phyloP scores from a whole-genome alignment of 1,140 invertebrate species.

The Carposina sasakii region DNA sequence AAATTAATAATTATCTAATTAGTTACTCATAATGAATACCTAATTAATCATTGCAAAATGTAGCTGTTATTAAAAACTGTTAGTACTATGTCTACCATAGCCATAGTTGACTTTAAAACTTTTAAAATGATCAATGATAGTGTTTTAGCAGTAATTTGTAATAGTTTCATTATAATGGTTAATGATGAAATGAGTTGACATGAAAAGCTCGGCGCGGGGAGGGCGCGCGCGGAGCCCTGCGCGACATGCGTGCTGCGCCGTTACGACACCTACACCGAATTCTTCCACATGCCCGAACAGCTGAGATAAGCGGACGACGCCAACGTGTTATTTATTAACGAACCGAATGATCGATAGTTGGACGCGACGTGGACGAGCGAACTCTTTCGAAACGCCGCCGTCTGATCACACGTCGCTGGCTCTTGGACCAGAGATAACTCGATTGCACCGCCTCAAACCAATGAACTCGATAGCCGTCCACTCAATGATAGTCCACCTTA shows the following conservation, averaged over 20 bases:
- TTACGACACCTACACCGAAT: conserved; percentile 71
- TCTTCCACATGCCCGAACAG: conserved; percentile 70
- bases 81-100: too few species aligned
- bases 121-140: neutral
- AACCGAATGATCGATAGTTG: conserved; percentile 71
- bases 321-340: conserved; percentile 71
- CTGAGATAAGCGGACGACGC: conserved; percentile 63
- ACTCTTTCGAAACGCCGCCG: conserved; percentile 56
- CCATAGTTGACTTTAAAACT: neutral
- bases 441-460: conserved; percentile 25
- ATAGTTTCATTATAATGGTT: neutral
- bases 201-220: conserved; percentile 36
- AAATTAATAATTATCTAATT: too few species aligned
- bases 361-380: conserved; percentile 59
- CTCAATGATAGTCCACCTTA: too few species aligned
- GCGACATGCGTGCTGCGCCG: conserved; percentile 63
- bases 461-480: too few species aligned
- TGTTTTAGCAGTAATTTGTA: neutral
- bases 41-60: too few species aligned
- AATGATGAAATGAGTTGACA: neutral
- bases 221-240: conserved; percentile 52
- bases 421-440: conserved; percentile 45
- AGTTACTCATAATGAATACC: too few species aligned
- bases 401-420: conserved; percentile 33
- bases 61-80: too few species aligned